Conservation (phyloP, 2,797 vertebrate species). For the Acestrorhynchus altus region DNA sequence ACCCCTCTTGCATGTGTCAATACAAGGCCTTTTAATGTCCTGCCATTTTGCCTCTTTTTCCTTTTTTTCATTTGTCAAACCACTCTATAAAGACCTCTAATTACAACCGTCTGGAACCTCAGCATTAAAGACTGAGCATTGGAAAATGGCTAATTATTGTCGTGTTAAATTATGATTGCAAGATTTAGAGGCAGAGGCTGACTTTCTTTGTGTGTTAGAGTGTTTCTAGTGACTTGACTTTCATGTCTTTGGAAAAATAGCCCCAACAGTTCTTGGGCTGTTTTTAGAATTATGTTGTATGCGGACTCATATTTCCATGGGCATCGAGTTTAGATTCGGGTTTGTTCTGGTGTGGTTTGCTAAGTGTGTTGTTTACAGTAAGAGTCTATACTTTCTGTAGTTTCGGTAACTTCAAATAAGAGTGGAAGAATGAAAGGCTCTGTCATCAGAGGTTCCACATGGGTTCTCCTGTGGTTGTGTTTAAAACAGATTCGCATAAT, state of each 20-base stretch:
- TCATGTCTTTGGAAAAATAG: conserved; percentile 45
- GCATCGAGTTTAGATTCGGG: conserved; percentile 66
- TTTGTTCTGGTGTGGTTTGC: conserved; percentile 82
- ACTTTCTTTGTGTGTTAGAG: conserved; percentile 45
- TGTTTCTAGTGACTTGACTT: conserved; percentile 43
- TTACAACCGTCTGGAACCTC: conserved; percentile 75
- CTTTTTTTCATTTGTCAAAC: conserved; percentile 75
- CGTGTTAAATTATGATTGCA: conserved; percentile 67
- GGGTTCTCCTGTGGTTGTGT: conserved; percentile 70
- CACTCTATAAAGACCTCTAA: conserved; percentile 77
- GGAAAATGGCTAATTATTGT: conserved; percentile 71
- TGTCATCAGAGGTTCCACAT: conserved; percentile 75
- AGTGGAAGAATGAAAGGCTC: conserved; percentile 77
- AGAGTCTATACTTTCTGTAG: conserved; percentile 76
- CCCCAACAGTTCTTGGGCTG: conserved; percentile 30
- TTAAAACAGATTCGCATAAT: conserved; percentile 51
- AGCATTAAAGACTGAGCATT: conserved; percentile 63
- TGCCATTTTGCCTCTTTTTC: conserved; percentile 61
- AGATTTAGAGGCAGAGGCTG: conserved; percentile 64
- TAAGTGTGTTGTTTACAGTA: conserved; percentile 83
- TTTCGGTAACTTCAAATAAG: conserved; percentile 81
- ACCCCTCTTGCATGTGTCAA: conserved; percentile 64
- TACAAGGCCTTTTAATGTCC: conserved; percentile 71
- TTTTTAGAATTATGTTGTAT: conserved; percentile 65
- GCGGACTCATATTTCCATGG: conserved; percentile 55